Percentiles rank a stretch among this genome's conserved stretches.
Evolutionary conservation across 2,888 invertebrate genomes (phyloP).

Genomic region (Mesopsocus fuscifrons): DNA sequence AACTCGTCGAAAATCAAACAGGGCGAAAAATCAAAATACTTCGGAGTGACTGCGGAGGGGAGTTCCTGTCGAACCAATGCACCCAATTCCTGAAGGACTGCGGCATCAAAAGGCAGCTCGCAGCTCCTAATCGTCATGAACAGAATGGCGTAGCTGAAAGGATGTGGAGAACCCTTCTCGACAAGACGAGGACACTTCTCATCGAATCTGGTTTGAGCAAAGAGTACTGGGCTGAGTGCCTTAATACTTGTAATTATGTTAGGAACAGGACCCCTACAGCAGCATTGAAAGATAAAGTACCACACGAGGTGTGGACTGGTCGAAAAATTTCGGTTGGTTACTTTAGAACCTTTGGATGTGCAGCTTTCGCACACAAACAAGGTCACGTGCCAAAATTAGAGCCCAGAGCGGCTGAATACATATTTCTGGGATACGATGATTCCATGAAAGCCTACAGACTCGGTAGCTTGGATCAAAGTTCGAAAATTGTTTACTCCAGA

Average conservation of each 20-base stretch:
- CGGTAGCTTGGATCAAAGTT: background rate
- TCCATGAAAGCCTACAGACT: slow-evolving; percentile 8
- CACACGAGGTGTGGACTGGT: slow-evolving; percentile 15
- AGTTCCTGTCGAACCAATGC: background rate
- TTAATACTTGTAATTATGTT: slow-evolving; percentile 18
- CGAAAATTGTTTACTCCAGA: background rate
- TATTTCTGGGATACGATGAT: slow-evolving; percentile 2
- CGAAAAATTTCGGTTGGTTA: slow-evolving; percentile 15
- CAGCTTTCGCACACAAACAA: slow-evolving; percentile 11
- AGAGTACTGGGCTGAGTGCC: slow-evolving; percentile 20
- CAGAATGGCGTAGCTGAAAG: slow-evolving; percentile 21
- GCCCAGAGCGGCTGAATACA: background rate
- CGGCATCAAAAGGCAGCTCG: background rate
- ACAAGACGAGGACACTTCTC: slow-evolving; percentile 19
- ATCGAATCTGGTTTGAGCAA: slow-evolving; percentile 16
- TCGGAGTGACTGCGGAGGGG: background rate
- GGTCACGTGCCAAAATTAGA: slow-evolving; percentile 7
- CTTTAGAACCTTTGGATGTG: slow-evolving; percentile 17
- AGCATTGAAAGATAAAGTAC: slow-evolving; percentile 13
- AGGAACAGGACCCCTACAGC: slow-evolving; percentile 18
- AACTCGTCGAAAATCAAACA: background rate
- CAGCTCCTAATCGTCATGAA: slow-evolving; percentile 18
- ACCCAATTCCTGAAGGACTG: background rate
- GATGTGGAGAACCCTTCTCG: slow-evolving; percentile 19
- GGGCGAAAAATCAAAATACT: background rate